phyloP scores from a whole-genome alignment of 2,888 invertebrate species.

The Alsophila aescularia region DNA sequence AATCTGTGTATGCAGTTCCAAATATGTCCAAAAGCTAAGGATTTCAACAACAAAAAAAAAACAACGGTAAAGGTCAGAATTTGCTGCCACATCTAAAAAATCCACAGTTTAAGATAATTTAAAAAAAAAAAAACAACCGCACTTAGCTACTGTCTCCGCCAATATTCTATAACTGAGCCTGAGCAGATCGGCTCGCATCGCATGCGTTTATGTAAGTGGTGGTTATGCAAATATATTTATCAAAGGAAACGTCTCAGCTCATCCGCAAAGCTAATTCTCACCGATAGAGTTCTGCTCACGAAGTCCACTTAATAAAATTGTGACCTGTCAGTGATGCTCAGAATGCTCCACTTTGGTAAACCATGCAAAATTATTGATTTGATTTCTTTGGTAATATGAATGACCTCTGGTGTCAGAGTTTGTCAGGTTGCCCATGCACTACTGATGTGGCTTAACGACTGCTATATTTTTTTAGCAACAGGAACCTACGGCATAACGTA shows the following conservation, averaged over 20 bases:
- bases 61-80: too few relatives aligned
- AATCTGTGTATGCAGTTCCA: too few relatives aligned
- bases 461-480: too few relatives aligned
- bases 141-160: background rate
- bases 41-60: too few relatives aligned
- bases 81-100: too few relatives aligned
- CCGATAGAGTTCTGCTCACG: slow-evolving; percentile 16
- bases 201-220: slow-evolving; percentile 34
- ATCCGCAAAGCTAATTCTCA: slow-evolving; percentile 6
- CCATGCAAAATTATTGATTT: too few relatives aligned
- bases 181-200: slow-evolving; percentile 20
- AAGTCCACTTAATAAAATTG: slow-evolving; percentile 9
- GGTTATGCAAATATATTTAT: slow-evolving; percentile 41
- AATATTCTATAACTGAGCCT: slow-evolving; percentile 4
- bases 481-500: too few relatives aligned
- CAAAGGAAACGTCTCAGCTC: slow-evolving; percentile 14
- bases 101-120: background rate
- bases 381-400: background rate
- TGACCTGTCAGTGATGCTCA: slow-evolving; percentile 13
- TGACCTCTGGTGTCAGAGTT: too few relatives aligned
- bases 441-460: too few relatives aligned
- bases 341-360: background rate
- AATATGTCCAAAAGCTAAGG: too few relatives aligned
- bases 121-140: background rate
- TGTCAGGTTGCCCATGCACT: too few relatives aligned